Evolutionary conservation across 2,797 vertebrate genomes (phyloP), one percentile per base, ranked within the genome.

Genomic region (Dromococcyx pavoninus): DNA sequence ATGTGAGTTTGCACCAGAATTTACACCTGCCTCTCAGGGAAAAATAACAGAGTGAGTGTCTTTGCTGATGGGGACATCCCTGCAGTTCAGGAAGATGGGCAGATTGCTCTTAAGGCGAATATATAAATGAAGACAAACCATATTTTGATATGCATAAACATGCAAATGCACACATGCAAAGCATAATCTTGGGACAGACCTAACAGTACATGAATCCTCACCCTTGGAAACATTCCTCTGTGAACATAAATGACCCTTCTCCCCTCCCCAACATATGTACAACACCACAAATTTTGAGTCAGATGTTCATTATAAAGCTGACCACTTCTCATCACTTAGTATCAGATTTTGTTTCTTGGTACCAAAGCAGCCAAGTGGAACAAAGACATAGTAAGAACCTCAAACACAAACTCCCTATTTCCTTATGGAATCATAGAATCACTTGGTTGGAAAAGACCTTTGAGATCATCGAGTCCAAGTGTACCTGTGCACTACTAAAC

Each of bases 121-220:
- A 19, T 2, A 30, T 22, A 43, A 30, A 73, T 24, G 27, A 73
- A 79, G 35, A 74, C 19, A 56, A 62, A 50, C 8, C 2, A 0
- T 46, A 50, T 60, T 71, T 24, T 60, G 17, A 4, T 60, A n/a
- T 8, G 12, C 10, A 54, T 41, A 35, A 71, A 37, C 27, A 22
- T 37, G n/a, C 21, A 82, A 77, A 72, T 30, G 10, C 28, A 66
- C 7, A 43, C 8, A 11, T 41, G 14, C 30, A 60, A 81, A 58
- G 8, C 10, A 53, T 35, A 17, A 0, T 0, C 8, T 22, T 44
- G n/a, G 24, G 30, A 27, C 21, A 46, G 23, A 44, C 14, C 28
- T 33, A 43, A 17, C 17, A n/a, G 9, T 13, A 30, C 21, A 11
- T 39, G 23, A 43, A 22, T 15, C 21, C 5, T 16, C 30, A 33